Conservation (phyloP, 1,140 invertebrate genomes). For the Neodiprion fabricii region DNA sequence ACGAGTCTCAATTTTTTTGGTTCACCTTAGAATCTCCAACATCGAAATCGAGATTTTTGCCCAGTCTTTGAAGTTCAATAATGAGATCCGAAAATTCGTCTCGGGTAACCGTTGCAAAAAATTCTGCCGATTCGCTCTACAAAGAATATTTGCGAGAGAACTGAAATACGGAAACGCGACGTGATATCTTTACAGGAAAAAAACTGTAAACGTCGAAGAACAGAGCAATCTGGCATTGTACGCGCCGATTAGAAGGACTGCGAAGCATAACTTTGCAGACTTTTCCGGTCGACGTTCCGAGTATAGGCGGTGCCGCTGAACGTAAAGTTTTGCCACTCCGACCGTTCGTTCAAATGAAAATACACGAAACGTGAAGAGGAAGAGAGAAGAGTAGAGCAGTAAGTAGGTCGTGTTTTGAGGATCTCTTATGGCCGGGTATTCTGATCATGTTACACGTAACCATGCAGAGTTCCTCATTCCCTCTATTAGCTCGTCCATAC, state of each 20-base stretch:
- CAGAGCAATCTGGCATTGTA: too few species aligned
- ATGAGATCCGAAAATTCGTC: too few species aligned
- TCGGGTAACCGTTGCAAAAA: neutral
- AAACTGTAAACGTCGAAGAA: too few species aligned
- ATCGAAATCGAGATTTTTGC: too few species aligned
- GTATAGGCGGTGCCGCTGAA: neutral
- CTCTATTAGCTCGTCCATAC: neutral
- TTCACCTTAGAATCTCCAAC: too few species aligned
- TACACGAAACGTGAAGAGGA: neutral
- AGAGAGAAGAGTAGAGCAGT: neutral
- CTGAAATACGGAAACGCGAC: neutral
- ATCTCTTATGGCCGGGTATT: neutral
- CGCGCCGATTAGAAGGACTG: too few species aligned
- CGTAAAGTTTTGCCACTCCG: neutral
- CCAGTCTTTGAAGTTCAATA: too few species aligned
- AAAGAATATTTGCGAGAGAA: neutral
- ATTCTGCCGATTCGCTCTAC: neutral
- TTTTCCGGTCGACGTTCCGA: neutral
- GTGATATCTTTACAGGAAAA: neutral
- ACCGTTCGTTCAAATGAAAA: neutral
- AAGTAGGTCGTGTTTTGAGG: conserved; percentile 1
- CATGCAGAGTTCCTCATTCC: too few species aligned
- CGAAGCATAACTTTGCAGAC: neutral
- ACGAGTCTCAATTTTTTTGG: too few species aligned
- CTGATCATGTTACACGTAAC: too few species aligned